Percentiles rank a stretch among this genome's conserved stretches.
phyloP scores from a whole-genome alignment of 2,113 vertebrate genomes.

The Psophia crepitans region DNA sequence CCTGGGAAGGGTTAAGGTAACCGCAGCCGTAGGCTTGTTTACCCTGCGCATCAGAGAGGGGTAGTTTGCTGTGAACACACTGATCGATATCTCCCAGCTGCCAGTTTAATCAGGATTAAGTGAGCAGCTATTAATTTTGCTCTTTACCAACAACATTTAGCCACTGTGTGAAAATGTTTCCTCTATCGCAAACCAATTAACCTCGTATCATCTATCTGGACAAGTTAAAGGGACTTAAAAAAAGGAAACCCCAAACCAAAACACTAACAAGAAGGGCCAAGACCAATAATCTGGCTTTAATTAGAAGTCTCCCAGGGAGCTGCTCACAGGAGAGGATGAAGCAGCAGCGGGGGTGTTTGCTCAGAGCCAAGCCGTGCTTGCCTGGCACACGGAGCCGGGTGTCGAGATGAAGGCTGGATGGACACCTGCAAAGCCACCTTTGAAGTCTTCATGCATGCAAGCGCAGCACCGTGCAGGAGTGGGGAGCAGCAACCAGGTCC shows the following conservation, averaged over 20 bases:
- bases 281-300: conserved; percentile 37
- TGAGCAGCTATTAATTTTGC: conserved; percentile 30
- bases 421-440: background rate
- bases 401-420: background rate
- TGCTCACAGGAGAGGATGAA: background rate
- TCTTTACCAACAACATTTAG: conserved; percentile 25
- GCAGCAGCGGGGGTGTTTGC: fast-evolving
- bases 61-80: conserved; percentile 3
- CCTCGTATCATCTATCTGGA: background rate
- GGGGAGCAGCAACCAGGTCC: background rate
- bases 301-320: background rate
- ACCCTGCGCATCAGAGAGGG: background rate
- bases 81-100: conserved; percentile 53
- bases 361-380: background rate
- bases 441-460: background rate
- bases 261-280: background rate
- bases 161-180: conserved; percentile 3
- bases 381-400: fast-evolving
- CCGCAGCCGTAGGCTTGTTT: background rate
- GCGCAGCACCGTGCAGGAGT: background rate
- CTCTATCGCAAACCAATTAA: conserved; percentile 22
- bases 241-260: conserved; percentile 10
- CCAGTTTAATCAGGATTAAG: conserved; percentile 54
- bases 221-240: background rate
- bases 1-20: background rate